Percentiles rank a stretch among this genome's conserved stretches.
phyloP scores from a whole-genome alignment of 2,113 vertebrate species.

The Melanotaenia duboulayi region DNA sequence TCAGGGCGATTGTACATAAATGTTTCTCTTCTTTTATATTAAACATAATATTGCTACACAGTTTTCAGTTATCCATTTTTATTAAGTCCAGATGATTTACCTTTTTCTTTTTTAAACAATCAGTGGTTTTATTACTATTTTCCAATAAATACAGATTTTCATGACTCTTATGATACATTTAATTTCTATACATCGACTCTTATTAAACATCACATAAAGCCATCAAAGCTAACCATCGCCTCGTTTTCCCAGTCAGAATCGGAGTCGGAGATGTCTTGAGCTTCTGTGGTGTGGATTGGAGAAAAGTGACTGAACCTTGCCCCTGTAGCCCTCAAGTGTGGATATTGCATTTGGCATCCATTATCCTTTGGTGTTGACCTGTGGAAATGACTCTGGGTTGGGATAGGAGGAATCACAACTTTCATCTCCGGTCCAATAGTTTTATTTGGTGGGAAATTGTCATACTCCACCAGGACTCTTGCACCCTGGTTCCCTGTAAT shows the following conservation, averaged over 20 bases:
- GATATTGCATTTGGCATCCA: slow-evolving; percentile 56
- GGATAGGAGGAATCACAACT: slow-evolving; percentile 81
- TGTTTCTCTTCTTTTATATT: slow-evolving; percentile 77
- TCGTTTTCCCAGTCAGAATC: slow-evolving; percentile 88
- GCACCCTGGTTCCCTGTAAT: slow-evolving; percentile 6
- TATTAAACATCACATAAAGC: slow-evolving; percentile 65
- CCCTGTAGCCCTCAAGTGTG: slow-evolving; percentile 10
- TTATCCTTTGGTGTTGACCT: slow-evolving; percentile 65
- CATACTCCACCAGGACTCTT: slow-evolving; percentile 78
- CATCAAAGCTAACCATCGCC: slow-evolving; percentile 77
- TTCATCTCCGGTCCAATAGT: slow-evolving; percentile 84
- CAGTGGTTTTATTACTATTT: slow-evolving; percentile 30
- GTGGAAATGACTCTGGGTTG: slow-evolving; percentile 64
- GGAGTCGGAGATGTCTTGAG: slow-evolving; percentile 79
- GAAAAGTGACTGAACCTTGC: slow-evolving; percentile 77
- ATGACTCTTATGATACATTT: slow-evolving; percentile 23
- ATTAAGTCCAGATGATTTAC: slow-evolving; percentile 16
- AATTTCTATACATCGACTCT: neutral
- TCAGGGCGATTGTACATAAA: slow-evolving; percentile 75
- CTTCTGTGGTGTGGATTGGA: slow-evolving; percentile 75
- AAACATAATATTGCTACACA: slow-evolving; percentile 72
- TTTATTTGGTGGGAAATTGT: slow-evolving; percentile 85
- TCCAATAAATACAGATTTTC: slow-evolving; percentile 72
- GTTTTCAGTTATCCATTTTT: slow-evolving; percentile 26
- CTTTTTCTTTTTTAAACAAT: neutral